phyloP scores from a whole-genome alignment of 1,140 invertebrate genomes.

The Drosophila santomea region DNA sequence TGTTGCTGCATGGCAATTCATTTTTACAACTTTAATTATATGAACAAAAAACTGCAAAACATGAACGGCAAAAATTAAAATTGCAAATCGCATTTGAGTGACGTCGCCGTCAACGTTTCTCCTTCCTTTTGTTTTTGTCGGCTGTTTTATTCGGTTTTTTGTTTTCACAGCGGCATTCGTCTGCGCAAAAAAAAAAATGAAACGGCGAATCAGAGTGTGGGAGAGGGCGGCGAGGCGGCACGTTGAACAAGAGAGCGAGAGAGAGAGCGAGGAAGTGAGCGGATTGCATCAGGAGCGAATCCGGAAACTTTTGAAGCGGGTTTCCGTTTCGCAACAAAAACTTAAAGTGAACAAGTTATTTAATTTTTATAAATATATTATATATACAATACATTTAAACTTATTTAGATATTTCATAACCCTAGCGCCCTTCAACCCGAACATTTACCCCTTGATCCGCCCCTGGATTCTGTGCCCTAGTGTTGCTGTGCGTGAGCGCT shows the following conservation, averaged over 20 bases:
- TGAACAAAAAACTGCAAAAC: slow-evolving; percentile 48
- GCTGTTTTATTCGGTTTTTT: slow-evolving; percentile 81
- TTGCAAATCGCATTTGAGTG: slow-evolving; percentile 69
- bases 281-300: slow-evolving; percentile 4
- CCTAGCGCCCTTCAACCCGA: not conserved
- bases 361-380: no score
- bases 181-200: slow-evolving; percentile 46
- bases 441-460: not conserved
- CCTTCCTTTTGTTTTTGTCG: slow-evolving; percentile 75
- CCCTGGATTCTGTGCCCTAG: not conserved
- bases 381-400: no score
- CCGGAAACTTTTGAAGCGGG: no score
- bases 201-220: not conserved
- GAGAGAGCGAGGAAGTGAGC: no score
- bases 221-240: not conserved
- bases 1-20: slow-evolving; percentile 36
- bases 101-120: slow-evolving; percentile 33
- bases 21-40: slow-evolving; percentile 78
- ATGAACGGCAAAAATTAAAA: slow-evolving; percentile 64
- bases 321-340: no score
- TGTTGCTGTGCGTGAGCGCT: slow-evolving; percentile 20
- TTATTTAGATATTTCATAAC: not conserved
- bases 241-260: not conserved
- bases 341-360: no score
- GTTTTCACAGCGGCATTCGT: slow-evolving; percentile 80